Conservation (phyloP, 2,888 invertebrate species). For the Cephus pulcher region DNA sequence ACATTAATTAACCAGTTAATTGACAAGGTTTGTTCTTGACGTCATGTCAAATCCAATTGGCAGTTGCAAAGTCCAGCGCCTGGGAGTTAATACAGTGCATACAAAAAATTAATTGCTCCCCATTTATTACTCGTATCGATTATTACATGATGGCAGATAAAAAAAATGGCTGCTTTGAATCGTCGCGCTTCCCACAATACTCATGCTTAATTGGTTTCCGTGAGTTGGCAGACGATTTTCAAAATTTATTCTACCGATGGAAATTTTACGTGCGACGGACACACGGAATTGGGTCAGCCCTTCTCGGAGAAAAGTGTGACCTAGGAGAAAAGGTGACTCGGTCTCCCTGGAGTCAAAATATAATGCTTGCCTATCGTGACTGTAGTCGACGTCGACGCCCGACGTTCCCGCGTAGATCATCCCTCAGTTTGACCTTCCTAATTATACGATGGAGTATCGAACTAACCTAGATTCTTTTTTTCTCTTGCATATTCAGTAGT, state of each 20-base stretch:
- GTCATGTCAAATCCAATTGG: background rate
- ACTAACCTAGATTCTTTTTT: background rate
- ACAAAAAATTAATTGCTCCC: background rate
- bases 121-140: background rate
- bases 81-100: background rate
- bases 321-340: background rate
- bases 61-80: background rate
- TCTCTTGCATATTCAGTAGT: background rate
- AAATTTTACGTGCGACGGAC: constrained; percentile 22
- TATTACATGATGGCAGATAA: background rate
- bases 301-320: constrained; percentile 31
- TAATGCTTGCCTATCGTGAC: background rate
- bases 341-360: background rate
- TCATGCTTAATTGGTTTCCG: background rate
- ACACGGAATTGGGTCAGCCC: constrained; percentile 36
- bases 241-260: constrained; percentile 34
- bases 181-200: background rate
- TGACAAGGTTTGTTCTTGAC: background rate
- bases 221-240: constrained; percentile 20
- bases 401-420: background rate
- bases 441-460: background rate
- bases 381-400: background rate
- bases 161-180: background rate
- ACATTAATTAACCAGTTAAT: constrained; percentile 13
- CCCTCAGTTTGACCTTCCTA: background rate